These are phyloP conservation scores for Eira barbara DNA, from an alignment of 2,113 vertebrate species.

Conservation along the genomic window DNA sequence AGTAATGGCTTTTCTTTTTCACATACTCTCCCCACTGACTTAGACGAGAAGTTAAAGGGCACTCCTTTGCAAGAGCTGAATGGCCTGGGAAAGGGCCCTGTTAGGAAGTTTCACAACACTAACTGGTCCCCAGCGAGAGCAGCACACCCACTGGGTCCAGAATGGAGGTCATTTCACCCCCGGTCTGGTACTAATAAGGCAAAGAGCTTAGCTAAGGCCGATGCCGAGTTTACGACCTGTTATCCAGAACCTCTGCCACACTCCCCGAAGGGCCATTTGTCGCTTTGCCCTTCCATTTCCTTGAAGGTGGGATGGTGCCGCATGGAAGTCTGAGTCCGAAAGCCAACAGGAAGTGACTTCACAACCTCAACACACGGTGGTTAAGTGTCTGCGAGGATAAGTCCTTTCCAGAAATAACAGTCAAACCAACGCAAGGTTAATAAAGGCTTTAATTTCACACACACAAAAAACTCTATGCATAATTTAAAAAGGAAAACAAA, in stretches of 20 bases:
- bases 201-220: neutral
- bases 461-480: conserved; percentile 81
- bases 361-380: neutral
- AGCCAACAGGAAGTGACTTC: neutral
- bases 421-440: conserved; percentile 76
- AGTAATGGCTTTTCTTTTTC: neutral
- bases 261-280: neutral
- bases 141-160: neutral
- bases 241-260: neutral
- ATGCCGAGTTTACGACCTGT: neutral
- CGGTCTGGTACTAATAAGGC: neutral
- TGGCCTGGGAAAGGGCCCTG: neutral
- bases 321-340: neutral
- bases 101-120: neutral
- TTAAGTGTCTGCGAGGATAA: neutral
- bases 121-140: neutral
- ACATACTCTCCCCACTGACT: neutral
- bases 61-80: neutral
- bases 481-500: conserved; percentile 81
- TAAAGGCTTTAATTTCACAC: conserved; percentile 87
- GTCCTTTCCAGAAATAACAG: conserved; percentile 68
- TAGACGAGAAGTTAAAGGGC: neutral
- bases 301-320: neutral
- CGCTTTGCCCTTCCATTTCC: neutral
- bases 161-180: neutral